A percentile compares a stretch with the other conserved stretches of the same genome.
Evolutionary conservation across 2,888 invertebrate genomes (phyloP).

Genomic region (Eristalis tenax): DNA sequence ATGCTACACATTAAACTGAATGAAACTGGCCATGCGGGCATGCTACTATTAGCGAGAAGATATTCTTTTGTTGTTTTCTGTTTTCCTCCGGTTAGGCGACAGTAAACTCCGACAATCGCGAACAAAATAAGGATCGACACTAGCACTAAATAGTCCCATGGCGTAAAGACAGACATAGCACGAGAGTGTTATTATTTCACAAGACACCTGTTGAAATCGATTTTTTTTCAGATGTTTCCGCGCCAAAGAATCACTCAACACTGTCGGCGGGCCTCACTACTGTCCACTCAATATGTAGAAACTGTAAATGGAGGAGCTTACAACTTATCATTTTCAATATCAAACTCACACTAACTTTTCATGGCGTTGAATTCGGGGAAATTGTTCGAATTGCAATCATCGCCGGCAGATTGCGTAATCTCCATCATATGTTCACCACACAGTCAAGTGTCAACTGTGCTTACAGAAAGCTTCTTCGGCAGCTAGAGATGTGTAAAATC

Average conservation of each 20-base stretch:
- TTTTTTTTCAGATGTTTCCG: neutral
- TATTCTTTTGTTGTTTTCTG: slow-evolving; percentile 95
- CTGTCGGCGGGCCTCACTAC: neutral
- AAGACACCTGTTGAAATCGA: neutral
- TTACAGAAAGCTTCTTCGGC: neutral
- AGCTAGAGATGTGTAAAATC: neutral
- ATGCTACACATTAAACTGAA: slow-evolving; percentile 96
- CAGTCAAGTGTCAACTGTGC: neutral
- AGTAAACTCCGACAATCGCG: slow-evolving; percentile 90
- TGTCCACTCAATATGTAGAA: neutral
- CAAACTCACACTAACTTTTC: neutral
- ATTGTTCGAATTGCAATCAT: neutral
- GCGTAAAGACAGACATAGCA: slow-evolving; percentile 82
- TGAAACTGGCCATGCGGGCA: slow-evolving; percentile 91
- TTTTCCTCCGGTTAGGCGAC: slow-evolving; percentile 92
- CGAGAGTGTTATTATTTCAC: neutral
- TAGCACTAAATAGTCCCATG: slow-evolving; percentile 90
- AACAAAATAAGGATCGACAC: slow-evolving; percentile 87
- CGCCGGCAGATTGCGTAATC: neutral
- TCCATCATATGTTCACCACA: neutral
- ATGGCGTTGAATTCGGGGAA: neutral
- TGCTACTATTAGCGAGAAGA: slow-evolving; percentile 90
- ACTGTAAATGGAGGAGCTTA: neutral
- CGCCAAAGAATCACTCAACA: neutral
- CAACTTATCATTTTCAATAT: neutral